A percentile compares a stretch with the other conserved stretches of the same genome.
These are phyloP conservation scores for Neosilurus hyrtlii DNA, from an alignment of 2,797 vertebrate species.

Conservation along the genomic window DNA sequence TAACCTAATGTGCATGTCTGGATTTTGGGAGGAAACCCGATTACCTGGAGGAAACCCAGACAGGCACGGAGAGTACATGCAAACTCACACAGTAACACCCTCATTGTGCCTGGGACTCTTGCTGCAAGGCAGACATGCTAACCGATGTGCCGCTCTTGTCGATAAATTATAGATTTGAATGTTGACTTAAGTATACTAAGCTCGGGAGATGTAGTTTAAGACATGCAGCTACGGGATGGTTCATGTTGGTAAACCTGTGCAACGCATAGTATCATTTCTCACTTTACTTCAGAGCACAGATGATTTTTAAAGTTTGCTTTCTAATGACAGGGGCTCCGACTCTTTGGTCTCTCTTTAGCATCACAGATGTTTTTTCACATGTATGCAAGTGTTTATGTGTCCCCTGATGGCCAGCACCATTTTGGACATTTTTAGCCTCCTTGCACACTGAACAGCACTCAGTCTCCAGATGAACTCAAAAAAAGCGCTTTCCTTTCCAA, in stretches of 20 bases:
- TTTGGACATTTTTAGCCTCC: background rate
- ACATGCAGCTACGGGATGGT: background rate
- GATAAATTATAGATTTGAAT: background rate
- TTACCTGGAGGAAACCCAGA: no score
- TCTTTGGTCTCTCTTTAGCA: background rate
- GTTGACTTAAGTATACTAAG: no score
- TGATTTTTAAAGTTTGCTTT: background rate
- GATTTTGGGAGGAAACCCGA: no score
- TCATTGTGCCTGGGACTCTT: no score
- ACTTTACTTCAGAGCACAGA: background rate
- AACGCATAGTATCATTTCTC: background rate
- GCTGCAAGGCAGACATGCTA: no score
- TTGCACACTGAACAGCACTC: background rate
- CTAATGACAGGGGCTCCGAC: background rate
- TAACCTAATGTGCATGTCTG: no score
- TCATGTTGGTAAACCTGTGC: background rate
- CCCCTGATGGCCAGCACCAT: background rate
- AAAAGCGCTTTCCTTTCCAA: background rate
- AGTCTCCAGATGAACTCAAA: background rate
- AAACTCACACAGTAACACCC: no score
- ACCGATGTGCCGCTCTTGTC: no score
- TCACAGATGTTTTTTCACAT: background rate
- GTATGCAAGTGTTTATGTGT: background rate
- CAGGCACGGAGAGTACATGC: no score
- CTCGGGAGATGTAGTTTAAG: background rate